Percentiles rank a stretch among this genome's conserved stretches.
phyloP scores from a whole-genome alignment of 2,113 vertebrate species.

The Eulemur macaco region DNA sequence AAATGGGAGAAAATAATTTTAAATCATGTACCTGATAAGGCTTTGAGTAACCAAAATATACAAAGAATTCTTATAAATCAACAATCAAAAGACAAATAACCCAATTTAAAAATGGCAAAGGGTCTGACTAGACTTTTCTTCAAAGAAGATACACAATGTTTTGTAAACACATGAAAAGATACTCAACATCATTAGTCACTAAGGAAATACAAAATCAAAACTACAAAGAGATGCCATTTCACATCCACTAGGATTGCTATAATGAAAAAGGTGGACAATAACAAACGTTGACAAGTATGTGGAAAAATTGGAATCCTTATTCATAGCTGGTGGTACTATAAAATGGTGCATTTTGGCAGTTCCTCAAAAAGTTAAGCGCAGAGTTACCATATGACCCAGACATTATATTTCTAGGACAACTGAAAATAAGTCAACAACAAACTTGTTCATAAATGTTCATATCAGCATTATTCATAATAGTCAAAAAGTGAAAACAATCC shows the following conservation, averaged over 20 bases:
- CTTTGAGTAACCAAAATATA: background rate
- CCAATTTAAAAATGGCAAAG: slow-evolving; percentile 5
- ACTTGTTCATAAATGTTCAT: background rate
- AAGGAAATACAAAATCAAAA: slow-evolving; percentile 13
- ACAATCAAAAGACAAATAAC: background rate
- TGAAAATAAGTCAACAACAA: background rate
- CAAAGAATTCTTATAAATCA: slow-evolving; percentile 3
- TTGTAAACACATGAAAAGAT: background rate
- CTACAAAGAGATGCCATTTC: background rate
- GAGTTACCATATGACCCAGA: background rate
- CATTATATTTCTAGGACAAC: background rate
- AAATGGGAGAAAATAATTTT: slow-evolving; percentile 16
- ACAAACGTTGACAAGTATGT: background rate
- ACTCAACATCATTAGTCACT: background rate
- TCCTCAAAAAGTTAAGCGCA: background rate
- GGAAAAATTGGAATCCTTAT: background rate
- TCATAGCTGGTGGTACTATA: background rate
- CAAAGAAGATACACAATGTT: background rate
- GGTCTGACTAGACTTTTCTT: background rate
- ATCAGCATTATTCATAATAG: background rate
- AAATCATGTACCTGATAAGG: background rate
- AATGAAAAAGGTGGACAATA: background rate
- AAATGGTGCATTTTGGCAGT: background rate
- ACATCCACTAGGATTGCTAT: background rate
- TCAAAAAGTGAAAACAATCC: background rate